phyloP scores from a whole-genome alignment of 2,113 vertebrate genomes.

The Megaleporinus macrocephalus region DNA sequence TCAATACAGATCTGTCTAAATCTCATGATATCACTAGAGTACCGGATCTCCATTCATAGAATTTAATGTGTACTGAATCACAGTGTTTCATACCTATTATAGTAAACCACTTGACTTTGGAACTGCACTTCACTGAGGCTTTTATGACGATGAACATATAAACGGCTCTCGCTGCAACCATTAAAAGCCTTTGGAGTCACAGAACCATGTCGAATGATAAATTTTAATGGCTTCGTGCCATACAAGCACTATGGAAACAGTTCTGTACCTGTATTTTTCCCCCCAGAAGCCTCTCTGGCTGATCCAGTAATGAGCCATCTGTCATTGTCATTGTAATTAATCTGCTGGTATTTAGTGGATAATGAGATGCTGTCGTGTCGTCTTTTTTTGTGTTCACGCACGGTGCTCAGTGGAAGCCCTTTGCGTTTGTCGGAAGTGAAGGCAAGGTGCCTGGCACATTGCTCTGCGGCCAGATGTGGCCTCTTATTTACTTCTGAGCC shows the following conservation, averaged over 20 bases:
- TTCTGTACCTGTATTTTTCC: slow-evolving; percentile 65
- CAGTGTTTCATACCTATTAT: neutral
- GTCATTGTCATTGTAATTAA: slow-evolving; percentile 81
- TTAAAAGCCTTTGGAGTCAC: slow-evolving; percentile 23
- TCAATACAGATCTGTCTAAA: too few species aligned
- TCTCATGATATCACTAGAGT: neutral
- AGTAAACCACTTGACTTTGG: neutral
- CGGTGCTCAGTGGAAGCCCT: slow-evolving; percentile 11
- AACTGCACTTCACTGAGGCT: neutral
- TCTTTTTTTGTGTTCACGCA: slow-evolving; percentile 53
- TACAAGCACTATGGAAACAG: slow-evolving; percentile 32
- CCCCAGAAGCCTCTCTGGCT: slow-evolving; percentile 67
- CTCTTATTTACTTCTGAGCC: slow-evolving; percentile 29
- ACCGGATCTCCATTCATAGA: neutral
- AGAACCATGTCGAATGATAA: slow-evolving; percentile 23
- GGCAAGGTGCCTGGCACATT: slow-evolving; percentile 36
- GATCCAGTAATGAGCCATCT: slow-evolving; percentile 77
- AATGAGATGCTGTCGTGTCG: slow-evolving; percentile 77
- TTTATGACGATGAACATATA: neutral
- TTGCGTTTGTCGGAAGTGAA: slow-evolving; percentile 15
- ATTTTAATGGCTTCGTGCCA: slow-evolving; percentile 31
- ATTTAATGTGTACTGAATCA: neutral
- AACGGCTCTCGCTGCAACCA: slow-evolving; percentile 18
- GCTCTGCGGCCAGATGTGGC: slow-evolving; percentile 29
- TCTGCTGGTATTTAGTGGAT: slow-evolving; percentile 79